Evolutionary conservation across 1,140 invertebrate genomes (phyloP).

Genomic region (Drosophila oshimai): DNA sequence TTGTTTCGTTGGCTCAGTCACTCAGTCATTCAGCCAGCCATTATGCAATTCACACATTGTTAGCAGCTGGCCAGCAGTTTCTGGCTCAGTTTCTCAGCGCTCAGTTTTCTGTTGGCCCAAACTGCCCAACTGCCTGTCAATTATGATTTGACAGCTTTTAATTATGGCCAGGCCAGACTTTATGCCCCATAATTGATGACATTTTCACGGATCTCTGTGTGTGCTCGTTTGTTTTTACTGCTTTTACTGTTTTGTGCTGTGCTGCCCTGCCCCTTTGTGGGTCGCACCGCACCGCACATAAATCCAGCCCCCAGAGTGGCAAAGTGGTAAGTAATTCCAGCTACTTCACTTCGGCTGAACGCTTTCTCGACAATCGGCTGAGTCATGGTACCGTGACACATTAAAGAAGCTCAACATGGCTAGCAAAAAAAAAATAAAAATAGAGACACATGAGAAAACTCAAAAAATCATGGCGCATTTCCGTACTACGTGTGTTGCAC

Average conservation of each 20-base stretch:
- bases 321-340: constrained; percentile 19
- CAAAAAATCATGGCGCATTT: constrained; percentile 1
- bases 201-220: constrained; percentile 39
- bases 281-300: constrained; percentile 43
- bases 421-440: background rate
- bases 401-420: constrained; percentile 26
- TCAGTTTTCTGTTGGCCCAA: background rate
- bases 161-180: constrained; percentile 50
- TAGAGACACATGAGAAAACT: background rate
- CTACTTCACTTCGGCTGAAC: constrained; percentile 16
- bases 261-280: constrained; percentile 24
- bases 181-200: constrained; percentile 67
- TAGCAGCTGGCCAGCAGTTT: constrained; percentile 27
- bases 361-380: constrained; percentile 39
- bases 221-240: constrained; percentile 16
- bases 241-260: constrained; percentile 1
- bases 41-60: constrained; percentile 78
- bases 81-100: constrained; percentile 1
- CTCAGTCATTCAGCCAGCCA: no score
- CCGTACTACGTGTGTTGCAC: background rate
- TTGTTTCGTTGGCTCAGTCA: constrained; percentile 7
- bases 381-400: constrained; percentile 50
- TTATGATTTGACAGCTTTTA: constrained; percentile 77
- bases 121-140: constrained; percentile 40
- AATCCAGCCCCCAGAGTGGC: constrained; percentile 19